Evolutionary conservation across 2,113 vertebrate species (phyloP).

Genomic region (Progne subis): DNA sequence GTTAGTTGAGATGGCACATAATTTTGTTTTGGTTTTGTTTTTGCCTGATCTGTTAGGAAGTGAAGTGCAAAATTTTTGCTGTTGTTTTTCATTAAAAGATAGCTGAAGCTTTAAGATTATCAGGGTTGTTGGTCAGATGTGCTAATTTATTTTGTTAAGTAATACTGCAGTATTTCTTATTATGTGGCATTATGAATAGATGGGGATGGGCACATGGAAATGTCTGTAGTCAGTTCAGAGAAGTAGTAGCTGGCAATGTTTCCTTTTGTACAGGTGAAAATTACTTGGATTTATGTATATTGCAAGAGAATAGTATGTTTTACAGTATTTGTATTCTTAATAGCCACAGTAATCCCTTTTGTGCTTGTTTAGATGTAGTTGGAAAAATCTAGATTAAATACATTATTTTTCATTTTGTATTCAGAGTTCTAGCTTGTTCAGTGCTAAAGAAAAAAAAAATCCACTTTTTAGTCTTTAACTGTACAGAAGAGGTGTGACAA

Average conservation of each 20-base stretch:
- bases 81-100: neutral
- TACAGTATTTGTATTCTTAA: neutral
- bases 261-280: neutral
- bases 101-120: neutral
- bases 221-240: neutral
- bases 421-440: neutral
- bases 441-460: neutral
- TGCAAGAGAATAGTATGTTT: neutral
- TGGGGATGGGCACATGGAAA: neutral
- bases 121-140: neutral
- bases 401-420: neutral
- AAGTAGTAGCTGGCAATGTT: neutral
- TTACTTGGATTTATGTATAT: neutral
- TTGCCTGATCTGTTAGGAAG: neutral
- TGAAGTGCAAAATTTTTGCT: neutral
- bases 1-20: neutral
- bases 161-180: neutral
- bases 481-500: neutral
- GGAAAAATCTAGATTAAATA: neutral
- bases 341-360: neutral
- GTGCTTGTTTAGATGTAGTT: neutral
- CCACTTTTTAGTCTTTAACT: neutral
- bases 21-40: neutral
- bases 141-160: neutral
- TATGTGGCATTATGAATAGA: neutral